A percentile compares a stretch with the other conserved stretches of the same genome.
Evolutionary conservation across 2,888 invertebrate species (phyloP).

Genomic region (Catocala sponsa): DNA sequence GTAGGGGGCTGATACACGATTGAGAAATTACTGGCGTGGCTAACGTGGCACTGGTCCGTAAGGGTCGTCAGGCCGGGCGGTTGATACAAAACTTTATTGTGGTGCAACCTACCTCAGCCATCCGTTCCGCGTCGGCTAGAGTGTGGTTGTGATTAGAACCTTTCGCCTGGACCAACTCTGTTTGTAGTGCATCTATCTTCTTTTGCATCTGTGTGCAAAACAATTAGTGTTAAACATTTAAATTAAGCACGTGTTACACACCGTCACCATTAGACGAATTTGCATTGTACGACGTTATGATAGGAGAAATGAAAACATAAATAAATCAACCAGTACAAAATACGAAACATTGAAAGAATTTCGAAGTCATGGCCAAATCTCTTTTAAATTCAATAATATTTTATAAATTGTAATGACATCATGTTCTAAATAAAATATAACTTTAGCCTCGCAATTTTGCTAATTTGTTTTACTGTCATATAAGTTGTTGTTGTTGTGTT

Average conservation of each 20-base stretch:
- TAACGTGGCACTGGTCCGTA: too few species aligned
- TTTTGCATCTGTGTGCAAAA: constrained; percentile 78
- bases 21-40: too few species aligned
- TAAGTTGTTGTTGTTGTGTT: too few species aligned
- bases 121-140: constrained; percentile 75
- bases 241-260: constrained; percentile 9
- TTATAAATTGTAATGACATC: too few species aligned
- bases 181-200: constrained; percentile 82
- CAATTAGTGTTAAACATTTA: constrained; percentile 19
- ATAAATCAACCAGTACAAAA: constrained; percentile 5
- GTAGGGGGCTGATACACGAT: too few species aligned
- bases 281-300: constrained; percentile 41
- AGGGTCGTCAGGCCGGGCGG: too few species aligned
- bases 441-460: too few species aligned
- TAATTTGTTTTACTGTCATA: too few species aligned
- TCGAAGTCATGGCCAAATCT: not conserved
- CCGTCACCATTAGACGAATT: constrained; percentile 57
- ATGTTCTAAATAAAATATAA: too few species aligned
- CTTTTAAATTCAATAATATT: too few species aligned
- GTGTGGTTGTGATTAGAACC: constrained; percentile 70
- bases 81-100: too few species aligned
- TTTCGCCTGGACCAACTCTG: constrained; percentile 74
- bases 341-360: not conserved
- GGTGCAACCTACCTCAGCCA: constrained; percentile 67
- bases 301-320: constrained; percentile 24